Evolutionary conservation across 2,888 invertebrate genomes (phyloP).

Genomic region (Ormyrus nitidulus): DNA sequence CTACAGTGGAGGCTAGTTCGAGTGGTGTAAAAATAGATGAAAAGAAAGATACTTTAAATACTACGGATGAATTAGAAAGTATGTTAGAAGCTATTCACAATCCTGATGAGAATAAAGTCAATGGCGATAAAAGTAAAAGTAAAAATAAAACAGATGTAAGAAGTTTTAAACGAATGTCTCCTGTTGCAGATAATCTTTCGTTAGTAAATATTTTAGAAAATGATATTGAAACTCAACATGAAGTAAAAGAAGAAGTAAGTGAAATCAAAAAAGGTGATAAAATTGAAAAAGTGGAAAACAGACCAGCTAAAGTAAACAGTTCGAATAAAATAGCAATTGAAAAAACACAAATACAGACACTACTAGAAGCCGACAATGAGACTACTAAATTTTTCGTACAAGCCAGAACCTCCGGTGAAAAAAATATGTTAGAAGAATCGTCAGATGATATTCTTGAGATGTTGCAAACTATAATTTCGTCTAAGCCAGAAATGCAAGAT

Average conservation of each 20-base stretch:
- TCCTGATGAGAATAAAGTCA: constrained; percentile 69
- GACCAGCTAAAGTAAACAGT: constrained; percentile 45
- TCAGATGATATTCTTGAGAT: constrained; percentile 84
- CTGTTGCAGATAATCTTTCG: constrained; percentile 72
- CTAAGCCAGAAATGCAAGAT: constrained; percentile 73
- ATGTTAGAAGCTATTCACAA: constrained; percentile 74
- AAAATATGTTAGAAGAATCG: constrained; percentile 76
- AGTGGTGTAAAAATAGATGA: constrained; percentile 63
- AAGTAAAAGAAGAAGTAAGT: constrained; percentile 49
- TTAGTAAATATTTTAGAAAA: constrained; percentile 71
- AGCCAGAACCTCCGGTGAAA: constrained; percentile 58
- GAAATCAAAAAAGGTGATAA: constrained; percentile 36
- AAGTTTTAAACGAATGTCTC: constrained; percentile 70
- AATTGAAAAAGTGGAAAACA: constrained; percentile 40
- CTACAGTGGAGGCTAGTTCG: constrained; percentile 38
- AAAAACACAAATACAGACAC: constrained; percentile 22
- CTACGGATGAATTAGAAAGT: constrained; percentile 75
- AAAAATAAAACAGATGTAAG: constrained; percentile 62
- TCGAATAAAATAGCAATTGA: constrained; percentile 6
- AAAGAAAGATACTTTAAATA: constrained; percentile 70
- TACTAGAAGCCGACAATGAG: constrained; percentile 27
- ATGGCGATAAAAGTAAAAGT: constrained; percentile 64
- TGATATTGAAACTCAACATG: constrained; percentile 60
- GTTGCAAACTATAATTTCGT: constrained; percentile 80
- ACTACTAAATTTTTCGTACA: constrained; percentile 41